These are phyloP conservation scores for Fistularia tabacaria DNA, from an alignment of 2,797 vertebrate genomes.

Conservation along the genomic window DNA sequence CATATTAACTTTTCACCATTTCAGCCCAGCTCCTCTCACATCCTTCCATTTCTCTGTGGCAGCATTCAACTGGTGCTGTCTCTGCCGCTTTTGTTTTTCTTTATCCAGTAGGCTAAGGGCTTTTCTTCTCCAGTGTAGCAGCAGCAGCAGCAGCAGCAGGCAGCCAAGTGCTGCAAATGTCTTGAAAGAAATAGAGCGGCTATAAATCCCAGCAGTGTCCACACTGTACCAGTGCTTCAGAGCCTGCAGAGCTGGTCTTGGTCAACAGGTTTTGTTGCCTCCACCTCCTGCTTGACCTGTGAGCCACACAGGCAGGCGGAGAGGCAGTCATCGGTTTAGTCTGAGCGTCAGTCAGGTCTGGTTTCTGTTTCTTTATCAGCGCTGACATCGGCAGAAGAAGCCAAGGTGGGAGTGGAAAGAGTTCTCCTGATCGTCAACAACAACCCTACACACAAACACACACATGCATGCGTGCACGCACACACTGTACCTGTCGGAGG, in stretches of 20 bases:
- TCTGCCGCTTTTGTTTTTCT: conserved; percentile 27
- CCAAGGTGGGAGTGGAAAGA: background rate
- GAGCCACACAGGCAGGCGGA: conserved; percentile 1
- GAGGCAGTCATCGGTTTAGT: conserved; percentile 7
- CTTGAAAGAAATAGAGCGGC: conserved; percentile 19
- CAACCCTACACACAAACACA: conserved; percentile 9
- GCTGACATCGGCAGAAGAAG: conserved; percentile 7
- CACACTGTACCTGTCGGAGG: conserved; percentile 84
- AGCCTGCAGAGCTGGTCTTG: conserved; percentile 10
- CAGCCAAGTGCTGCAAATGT: conserved; percentile 13
- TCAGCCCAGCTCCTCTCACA: background rate
- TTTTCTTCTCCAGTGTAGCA: background rate
- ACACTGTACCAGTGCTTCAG: conserved; percentile 8
- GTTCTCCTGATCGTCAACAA: background rate
- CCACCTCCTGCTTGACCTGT: background rate
- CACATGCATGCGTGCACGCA: conserved; percentile 11
- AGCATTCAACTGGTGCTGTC: conserved; percentile 21
- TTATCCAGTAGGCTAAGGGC: background rate
- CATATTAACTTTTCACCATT: conserved; percentile 11
- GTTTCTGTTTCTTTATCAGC: conserved; percentile 12
- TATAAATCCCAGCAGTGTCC: conserved; percentile 14
- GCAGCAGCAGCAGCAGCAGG: conserved; percentile 7
- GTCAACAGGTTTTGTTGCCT: background rate
- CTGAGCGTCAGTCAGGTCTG: conserved; percentile 16
- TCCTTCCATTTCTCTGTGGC: background rate